These are phyloP conservation scores for Daktulosphaira vitifoliae DNA, from an alignment of 1,140 invertebrate species.

Conservation along the genomic window DNA sequence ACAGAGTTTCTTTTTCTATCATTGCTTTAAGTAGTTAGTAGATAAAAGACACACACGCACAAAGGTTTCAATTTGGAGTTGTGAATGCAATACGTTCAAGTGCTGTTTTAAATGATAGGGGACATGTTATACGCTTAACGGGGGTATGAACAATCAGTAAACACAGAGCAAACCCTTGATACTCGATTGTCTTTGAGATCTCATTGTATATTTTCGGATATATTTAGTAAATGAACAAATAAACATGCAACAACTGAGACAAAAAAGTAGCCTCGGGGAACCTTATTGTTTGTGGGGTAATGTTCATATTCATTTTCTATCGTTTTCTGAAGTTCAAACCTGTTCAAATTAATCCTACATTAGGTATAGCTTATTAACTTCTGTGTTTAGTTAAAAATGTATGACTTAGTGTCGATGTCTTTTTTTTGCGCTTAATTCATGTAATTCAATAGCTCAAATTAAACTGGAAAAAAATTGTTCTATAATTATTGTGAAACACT, in stretches of 20 bases:
- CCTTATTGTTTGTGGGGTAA: no score
- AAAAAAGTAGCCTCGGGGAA: conserved; percentile 1
- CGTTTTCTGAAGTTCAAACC: no score
- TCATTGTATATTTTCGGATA: conserved; percentile 9
- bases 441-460: no score
- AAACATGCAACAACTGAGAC: background rate
- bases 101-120: conserved; percentile 22
- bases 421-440: no score
- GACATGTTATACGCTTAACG: conserved; percentile 20
- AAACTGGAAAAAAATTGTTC: no score
- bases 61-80: conserved; percentile 8
- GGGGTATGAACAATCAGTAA: conserved; percentile 20
- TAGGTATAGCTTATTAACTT: no score
- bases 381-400: no score
- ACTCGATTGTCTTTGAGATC: conserved; percentile 21
- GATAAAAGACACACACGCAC: background rate
- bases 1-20: background rate
- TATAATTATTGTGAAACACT: no score
- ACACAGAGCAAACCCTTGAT: conserved; percentile 21
- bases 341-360: no score
- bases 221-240: conserved; percentile 3
- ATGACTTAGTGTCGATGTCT: no score
- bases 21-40: background rate
- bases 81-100: background rate
- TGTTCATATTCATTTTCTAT: no score